Evolutionary conservation across 2,797 vertebrate species (phyloP), one percentile per base, ranked within the genome.

Genomic region (Onychomys torridus): DNA sequence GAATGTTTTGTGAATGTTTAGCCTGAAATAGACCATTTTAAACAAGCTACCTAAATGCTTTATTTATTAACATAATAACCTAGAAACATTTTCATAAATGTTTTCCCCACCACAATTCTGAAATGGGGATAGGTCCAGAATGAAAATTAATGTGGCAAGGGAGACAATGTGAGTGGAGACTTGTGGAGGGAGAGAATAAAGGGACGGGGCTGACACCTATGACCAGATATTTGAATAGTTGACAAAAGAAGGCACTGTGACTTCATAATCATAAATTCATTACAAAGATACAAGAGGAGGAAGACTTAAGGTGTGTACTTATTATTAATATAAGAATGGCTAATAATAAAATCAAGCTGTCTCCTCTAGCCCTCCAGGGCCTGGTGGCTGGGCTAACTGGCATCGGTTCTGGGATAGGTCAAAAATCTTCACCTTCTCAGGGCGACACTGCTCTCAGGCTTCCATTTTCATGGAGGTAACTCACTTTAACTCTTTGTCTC

Each of bases 401-500:
- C 34, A 88, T n/a, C 23, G 43, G 11, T n/a, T 90, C 88, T 90
- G 16, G n/a, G 57, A 34, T 86, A 82, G 9, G 86, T 37, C 55
- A 67, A 81, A 2, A 5, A 67, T 77, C 77, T 75, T 37, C 17
- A 8, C 34, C 63, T 93, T 46, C 49, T 59, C 34, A 85, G 19
- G 59, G 27, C 57, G 7, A 59, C 25, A 63, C 55, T 65, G 49
- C 17, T 77, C n/a, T n/a, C 12, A 94, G 73, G 43, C 16, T 14
- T 65, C 6, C 40, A 69, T 75, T 94, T 96, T 75, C 40, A 83
- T 16, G 86, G 43, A 40, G 21, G 83, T 57, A 92, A 94, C 27
- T 95, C 78, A 93, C 29, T 79, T 90, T 90, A 84, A 61, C 86
- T 73, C 0, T 75, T 93, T 79, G 49, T 91, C 6, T 61, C 84